phyloP scores from a whole-genome alignment of 2,888 invertebrate species.

The Ochropleura plecta region DNA sequence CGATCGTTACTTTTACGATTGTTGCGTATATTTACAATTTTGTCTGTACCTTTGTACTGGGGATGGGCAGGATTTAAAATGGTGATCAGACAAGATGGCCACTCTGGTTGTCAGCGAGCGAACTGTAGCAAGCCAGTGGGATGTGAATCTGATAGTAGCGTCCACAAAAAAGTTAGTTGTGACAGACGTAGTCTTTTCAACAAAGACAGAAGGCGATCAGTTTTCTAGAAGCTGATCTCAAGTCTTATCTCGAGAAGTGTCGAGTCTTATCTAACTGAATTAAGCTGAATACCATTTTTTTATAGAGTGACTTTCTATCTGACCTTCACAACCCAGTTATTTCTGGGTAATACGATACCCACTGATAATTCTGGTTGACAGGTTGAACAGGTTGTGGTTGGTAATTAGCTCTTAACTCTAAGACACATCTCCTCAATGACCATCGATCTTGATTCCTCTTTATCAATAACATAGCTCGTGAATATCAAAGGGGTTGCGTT shows the following conservation, averaged over 20 bases:
- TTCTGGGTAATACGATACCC: background rate
- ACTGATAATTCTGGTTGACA: background rate
- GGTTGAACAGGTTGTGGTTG: background rate
- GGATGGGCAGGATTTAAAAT: slow-evolving; percentile 25
- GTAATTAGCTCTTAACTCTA: background rate
- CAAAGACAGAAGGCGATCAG: no score
- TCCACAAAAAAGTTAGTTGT: no score
- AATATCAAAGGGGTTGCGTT: no score
- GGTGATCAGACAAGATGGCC: background rate
- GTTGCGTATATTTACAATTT: slow-evolving; percentile 54
- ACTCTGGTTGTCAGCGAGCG: no score
- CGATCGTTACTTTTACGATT: slow-evolving; percentile 46
- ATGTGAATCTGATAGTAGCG: no score
- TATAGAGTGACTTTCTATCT: background rate
- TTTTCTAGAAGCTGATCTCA: no score
- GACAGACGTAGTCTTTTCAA: no score
- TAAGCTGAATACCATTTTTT: no score
- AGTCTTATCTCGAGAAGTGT: no score
- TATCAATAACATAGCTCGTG: no score
- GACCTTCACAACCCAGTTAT: background rate
- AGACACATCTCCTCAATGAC: background rate
- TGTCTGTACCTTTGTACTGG: slow-evolving; percentile 17
- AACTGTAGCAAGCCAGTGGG: no score
- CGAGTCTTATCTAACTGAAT: no score
- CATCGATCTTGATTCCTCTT: background rate